Evolutionary conservation across 1,140 invertebrate genomes (phyloP).

Genomic region (Vanessa tameamea): DNA sequence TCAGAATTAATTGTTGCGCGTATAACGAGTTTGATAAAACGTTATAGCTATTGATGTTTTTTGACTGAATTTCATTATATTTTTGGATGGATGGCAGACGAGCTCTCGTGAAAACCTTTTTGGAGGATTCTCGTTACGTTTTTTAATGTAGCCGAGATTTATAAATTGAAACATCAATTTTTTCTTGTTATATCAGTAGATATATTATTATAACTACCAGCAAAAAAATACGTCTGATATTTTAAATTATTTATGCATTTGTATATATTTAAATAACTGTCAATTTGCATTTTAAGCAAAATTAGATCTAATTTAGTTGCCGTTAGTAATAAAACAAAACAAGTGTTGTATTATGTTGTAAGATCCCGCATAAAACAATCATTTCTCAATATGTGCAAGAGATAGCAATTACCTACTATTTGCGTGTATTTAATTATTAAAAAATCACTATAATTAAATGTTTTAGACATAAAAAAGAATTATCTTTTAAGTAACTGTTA

Average conservation of each 20-base stretch:
- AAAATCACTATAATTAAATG: slow-evolving; percentile 8
- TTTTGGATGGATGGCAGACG: neutral
- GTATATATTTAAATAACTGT: no score
- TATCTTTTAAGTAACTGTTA: neutral
- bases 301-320: slow-evolving; percentile 18
- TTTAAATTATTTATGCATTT: no score
- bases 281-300: neutral
- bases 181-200: no score
- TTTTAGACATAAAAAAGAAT: neutral
- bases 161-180: no score
- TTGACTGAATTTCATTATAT: neutral
- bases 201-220: no score
- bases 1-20: slow-evolving; percentile 54
- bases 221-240: no score
- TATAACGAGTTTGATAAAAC: slow-evolving; percentile 21
- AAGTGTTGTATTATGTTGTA: slow-evolving; percentile 30
- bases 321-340: slow-evolving; percentile 32
- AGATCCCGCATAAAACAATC: slow-evolving; percentile 29
- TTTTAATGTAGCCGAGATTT: neutral
- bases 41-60: slow-evolving; percentile 6
- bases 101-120: neutral
- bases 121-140: neutral
- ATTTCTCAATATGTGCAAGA: slow-evolving; percentile 30
- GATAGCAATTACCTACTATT: slow-evolving; percentile 30
- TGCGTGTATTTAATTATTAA: slow-evolving; percentile 28